Base-by-base conservation (phyloP, 2,888 invertebrate species). In the Cosmia trapezina region DNA sequence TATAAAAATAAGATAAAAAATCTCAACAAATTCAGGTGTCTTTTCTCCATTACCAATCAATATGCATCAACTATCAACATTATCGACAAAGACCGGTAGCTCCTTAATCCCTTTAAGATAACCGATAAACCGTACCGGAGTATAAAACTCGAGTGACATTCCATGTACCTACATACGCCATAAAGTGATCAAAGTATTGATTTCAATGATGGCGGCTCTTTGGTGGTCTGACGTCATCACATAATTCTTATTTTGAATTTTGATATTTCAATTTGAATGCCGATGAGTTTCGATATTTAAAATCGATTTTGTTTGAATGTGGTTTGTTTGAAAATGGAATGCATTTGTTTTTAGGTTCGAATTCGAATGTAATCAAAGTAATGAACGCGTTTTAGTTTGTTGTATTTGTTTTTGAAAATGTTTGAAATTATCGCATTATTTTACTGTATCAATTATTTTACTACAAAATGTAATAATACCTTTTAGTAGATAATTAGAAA, bases 31-130 rank as follows among this genome's bases (percentile, higher is more conserved):
- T 76, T 77, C 81, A 62, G 57, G 72, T 68, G 68, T 68, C n/a
- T 62, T 61, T 77, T 17, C 57, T 78, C 64, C 84, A 83, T 86
- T 84, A 86, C 77, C 77, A 75, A 81, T 83, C 84, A 79, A 81
- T 85, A 86, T 61, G 73, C 70, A 85, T 85, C 85, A 76, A 78
- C 78, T 85, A 85, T 83, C 78, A 69, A 70, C 69, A 81, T 79
- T 78, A 83, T 73, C 77, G 73, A 69, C 73, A 78, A 93, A 94
- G 92, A 94, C 94, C 93, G 92, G 94, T 94, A 94, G 93, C 94
- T 81, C 86, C 87, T 76, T 91, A 91, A 92, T 91, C 91, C 92
- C 89, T 92, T 94, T 92, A 92, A 94, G 94, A 94, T 94, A 92
- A 91, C 81, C 84, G 72, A 80, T 84, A 84, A 83, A 69, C 77